phyloP scores from a whole-genome alignment of 2,888 invertebrate genomes.

The Stegophylla sp. region DNA sequence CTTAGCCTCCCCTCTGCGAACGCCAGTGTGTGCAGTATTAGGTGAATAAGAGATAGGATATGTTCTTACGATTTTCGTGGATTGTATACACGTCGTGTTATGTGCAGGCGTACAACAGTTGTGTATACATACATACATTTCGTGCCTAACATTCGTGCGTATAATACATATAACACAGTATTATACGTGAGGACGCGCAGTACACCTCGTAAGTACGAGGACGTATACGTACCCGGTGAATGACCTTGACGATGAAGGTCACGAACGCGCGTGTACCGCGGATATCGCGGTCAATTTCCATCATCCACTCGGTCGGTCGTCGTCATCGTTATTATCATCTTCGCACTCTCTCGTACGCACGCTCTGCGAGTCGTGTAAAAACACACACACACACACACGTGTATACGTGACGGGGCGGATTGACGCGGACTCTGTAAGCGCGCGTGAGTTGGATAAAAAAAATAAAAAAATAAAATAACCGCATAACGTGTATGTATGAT shows the following conservation, averaged over 20 bases:
- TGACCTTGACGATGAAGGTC: slow-evolving; percentile 53
- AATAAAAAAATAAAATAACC: neutral
- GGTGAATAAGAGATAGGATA: too few relatives aligned
- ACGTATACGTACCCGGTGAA: slow-evolving; percentile 31
- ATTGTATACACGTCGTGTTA: too few relatives aligned
- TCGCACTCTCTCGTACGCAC: neutral
- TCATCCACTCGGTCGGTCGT: neutral
- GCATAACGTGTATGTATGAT: slow-evolving; percentile 1
- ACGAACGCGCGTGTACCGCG: slow-evolving; percentile 30
- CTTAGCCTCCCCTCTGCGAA: too few relatives aligned
- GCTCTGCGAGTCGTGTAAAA: neutral
- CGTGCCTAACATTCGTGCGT: too few relatives aligned
- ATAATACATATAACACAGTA: neutral
- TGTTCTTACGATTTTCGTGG: too few relatives aligned
- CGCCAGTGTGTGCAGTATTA: too few relatives aligned
- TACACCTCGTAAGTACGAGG: neutral
- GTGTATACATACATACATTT: too few relatives aligned
- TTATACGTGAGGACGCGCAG: neutral
- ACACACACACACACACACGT: neutral
- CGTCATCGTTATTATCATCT: neutral
- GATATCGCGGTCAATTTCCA: slow-evolving; percentile 51
- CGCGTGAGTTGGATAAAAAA: neutral
- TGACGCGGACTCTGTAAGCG: neutral
- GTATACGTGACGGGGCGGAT: slow-evolving; percentile 40
- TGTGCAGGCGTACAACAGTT: too few relatives aligned